A percentile compares a stretch with the other conserved stretches of the same genome.
Conservation (phyloP, 2,113 vertebrate species). For the Phasianus colchicus region DNA sequence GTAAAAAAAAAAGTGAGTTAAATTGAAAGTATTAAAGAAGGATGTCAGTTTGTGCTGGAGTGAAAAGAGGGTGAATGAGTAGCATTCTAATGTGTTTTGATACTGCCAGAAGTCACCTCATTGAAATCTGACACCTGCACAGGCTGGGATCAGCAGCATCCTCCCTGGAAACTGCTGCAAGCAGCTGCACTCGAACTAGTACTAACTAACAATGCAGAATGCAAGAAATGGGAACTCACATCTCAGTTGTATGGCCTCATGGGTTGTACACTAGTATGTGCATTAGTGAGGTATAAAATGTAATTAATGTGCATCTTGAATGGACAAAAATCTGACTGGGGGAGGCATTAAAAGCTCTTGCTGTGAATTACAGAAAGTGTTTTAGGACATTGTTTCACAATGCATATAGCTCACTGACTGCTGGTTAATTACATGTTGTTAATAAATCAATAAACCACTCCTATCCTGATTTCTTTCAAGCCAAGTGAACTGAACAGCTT, state of each 20-base stretch:
- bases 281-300: not conserved
- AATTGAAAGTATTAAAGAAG: not conserved
- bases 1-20: not conserved
- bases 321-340: not conserved
- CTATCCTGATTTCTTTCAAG: not conserved
- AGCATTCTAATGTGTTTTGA: not conserved
- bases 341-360: not conserved
- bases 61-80: not conserved
- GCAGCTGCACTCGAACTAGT: not conserved
- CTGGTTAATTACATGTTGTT: not conserved
- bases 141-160: not conserved
- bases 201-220: not conserved
- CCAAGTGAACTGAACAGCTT: not conserved
- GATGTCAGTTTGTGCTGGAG: not conserved
- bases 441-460: not conserved
- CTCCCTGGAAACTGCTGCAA: not conserved
- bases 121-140: not conserved
- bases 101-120: not conserved
- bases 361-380: not conserved
- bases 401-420: not conserved
- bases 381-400: not conserved
- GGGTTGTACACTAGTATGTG: accelerated
- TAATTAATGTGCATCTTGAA: not conserved
- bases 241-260: not conserved
- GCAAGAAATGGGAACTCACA: too few relatives aligned